Percentiles rank a stretch among this genome's conserved stretches.
Conservation (phyloP, 2,888 invertebrate species). For the Uloborus plumipes region DNA sequence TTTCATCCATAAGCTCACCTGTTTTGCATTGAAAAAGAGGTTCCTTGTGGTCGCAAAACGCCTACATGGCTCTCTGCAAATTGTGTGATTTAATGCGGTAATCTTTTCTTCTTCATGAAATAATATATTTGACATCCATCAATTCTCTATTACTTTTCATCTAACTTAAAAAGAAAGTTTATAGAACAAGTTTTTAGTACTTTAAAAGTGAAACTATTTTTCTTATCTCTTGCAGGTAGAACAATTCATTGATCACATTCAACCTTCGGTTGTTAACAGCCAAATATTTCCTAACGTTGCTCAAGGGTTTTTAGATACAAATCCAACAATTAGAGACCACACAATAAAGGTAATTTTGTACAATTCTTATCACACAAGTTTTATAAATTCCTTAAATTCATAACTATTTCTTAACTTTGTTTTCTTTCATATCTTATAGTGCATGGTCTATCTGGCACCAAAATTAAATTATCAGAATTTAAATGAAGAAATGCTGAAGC, state of each 20-base stretch:
- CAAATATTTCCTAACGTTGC: conserved; percentile 94
- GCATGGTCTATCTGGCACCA: conserved; percentile 93
- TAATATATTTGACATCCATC: too few relatives aligned
- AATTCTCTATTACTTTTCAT: too few relatives aligned
- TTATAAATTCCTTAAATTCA: neutral
- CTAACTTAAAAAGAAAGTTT: too few relatives aligned
- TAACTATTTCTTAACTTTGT: neutral
- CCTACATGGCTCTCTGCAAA: too few relatives aligned
- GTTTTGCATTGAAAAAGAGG: too few relatives aligned
- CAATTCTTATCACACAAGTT: neutral
- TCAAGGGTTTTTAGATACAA: conserved; percentile 96
- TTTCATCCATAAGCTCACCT: too few relatives aligned
- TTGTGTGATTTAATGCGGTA: too few relatives aligned
- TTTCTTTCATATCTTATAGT: conserved; percentile 74
- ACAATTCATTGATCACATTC: conserved; percentile 79
- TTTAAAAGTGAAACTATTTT: neutral
- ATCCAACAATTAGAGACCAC: conserved; percentile 95
- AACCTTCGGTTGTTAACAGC: conserved; percentile 83
- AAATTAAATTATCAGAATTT: conserved; percentile 98
- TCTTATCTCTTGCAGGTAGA: conserved; percentile 76
- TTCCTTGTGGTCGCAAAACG: too few relatives aligned
- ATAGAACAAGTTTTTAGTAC: too few relatives aligned
- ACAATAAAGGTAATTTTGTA: conserved; percentile 87
- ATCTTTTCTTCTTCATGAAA: too few relatives aligned
- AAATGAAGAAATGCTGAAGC: conserved; percentile 94